Conservation (phyloP, 1,140 invertebrate species). For the Leptopilina clavipes region DNA sequence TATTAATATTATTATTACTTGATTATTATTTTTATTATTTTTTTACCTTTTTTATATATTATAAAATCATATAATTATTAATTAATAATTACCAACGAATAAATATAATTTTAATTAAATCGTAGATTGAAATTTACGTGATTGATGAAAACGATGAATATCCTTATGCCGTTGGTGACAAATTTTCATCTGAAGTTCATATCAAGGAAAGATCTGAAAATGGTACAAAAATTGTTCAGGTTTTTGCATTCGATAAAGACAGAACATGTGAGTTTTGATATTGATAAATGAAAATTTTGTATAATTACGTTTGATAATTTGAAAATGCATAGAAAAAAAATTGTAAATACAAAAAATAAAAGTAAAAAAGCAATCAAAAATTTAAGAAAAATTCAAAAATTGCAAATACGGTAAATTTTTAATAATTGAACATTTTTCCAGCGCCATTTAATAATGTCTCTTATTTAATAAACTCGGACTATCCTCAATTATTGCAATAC, state of each 20-base stretch:
- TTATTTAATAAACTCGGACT: conserved; percentile 56
- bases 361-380: too few species aligned
- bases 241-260: conserved; percentile 73
- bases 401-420: too few species aligned
- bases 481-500: conserved; percentile 67
- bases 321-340: neutral
- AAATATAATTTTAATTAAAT: neutral
- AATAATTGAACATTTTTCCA: conserved; percentile 26
- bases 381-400: too few species aligned
- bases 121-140: conserved; percentile 43
- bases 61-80: too few species aligned
- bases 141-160: conserved; percentile 46
- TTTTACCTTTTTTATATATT: neutral
- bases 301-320: too few species aligned
- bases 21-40: neutral
- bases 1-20: too few species aligned
- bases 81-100: too few species aligned
- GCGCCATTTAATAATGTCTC: conserved; percentile 55
- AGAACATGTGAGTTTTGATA: conserved; percentile 62
- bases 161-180: conserved; percentile 35
- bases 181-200: conserved; percentile 42
- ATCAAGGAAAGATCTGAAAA: conserved; percentile 42
- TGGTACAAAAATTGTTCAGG: conserved; percentile 63
- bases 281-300: neutral
- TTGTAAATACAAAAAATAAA: too few species aligned